Evolutionary conservation across 2,113 vertebrate species (phyloP).

Genomic region (Corythaeola cristata): DNA sequence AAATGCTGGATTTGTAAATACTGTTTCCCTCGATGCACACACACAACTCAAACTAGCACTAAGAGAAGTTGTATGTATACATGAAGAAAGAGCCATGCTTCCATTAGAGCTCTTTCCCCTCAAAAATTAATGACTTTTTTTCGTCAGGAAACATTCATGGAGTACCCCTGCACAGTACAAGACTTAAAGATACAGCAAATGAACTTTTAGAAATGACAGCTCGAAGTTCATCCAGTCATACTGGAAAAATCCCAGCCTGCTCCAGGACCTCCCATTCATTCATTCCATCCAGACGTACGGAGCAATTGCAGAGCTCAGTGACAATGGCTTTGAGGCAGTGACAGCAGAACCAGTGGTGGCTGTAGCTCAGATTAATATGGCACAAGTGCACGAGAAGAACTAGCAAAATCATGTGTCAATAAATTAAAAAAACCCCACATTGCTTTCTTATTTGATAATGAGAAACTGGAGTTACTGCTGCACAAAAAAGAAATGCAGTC

Average conservation of each 20-base stretch:
- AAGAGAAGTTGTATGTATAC: neutral
- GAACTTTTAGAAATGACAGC: neutral
- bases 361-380: neutral
- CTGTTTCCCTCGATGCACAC: neutral
- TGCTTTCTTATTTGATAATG: neutral
- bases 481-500: neutral
- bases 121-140: neutral
- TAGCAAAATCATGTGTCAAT: neutral
- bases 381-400: neutral
- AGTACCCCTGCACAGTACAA: neutral
- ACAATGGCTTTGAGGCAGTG: rapidly evolving
- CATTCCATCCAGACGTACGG: neutral
- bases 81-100: neutral
- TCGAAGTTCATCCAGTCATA: neutral
- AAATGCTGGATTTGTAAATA: neutral
- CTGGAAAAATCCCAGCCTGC: neutral
- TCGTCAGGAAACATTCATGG: neutral
- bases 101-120: neutral
- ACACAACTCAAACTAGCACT: neutral
- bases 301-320: neutral
- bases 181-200: neutral
- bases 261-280: neutral
- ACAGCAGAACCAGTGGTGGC: neutral
- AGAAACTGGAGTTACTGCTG: neutral
- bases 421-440: neutral